A percentile compares a stretch with the other conserved stretches of the same genome.
Evolutionary conservation across 2,888 invertebrate genomes (phyloP).

Genomic region (Nesidiocoris tenuis): DNA sequence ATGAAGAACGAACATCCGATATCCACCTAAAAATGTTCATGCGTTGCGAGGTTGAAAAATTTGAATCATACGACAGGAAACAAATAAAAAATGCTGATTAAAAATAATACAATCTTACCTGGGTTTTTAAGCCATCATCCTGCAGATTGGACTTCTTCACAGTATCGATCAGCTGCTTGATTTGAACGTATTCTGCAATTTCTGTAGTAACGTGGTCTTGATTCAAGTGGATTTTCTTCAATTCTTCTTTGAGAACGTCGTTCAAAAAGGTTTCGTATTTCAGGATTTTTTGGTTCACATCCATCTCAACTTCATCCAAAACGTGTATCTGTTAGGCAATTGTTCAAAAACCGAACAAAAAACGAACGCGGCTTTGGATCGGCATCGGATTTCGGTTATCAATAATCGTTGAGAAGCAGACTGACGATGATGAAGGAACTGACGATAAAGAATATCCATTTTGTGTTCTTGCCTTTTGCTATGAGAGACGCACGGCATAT

Average conservation of each 20-base stretch:
- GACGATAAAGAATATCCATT: no score
- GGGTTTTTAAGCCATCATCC: slow-evolving; percentile 63
- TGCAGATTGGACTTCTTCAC: slow-evolving; percentile 60
- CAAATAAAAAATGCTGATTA: no score
- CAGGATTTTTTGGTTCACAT: slow-evolving; percentile 54
- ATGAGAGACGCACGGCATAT: no score
- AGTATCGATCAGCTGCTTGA: slow-evolving; percentile 69
- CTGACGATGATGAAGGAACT: no score
- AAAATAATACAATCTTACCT: neutral
- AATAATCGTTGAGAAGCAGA: no score
- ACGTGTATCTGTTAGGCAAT: no score
- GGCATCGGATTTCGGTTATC: no score
- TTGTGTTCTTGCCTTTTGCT: no score
- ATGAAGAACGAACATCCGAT: slow-evolving; percentile 83
- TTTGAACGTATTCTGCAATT: slow-evolving; percentile 70
- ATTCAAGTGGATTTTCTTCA: slow-evolving; percentile 62
- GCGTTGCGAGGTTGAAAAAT: no score
- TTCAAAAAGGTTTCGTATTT: slow-evolving; percentile 75
- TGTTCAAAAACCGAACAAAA: no score
- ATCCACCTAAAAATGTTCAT: slow-evolving; percentile 65
- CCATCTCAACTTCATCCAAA: slow-evolving; percentile 5
- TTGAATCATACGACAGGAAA: no score
- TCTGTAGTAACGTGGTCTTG: slow-evolving; percentile 66
- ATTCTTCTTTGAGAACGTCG: slow-evolving; percentile 71
- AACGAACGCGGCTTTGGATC: no score